Percentiles rank a stretch among this genome's conserved stretches.
These are phyloP conservation scores for Heliocidaris erythrogramma DNA, from an alignment of 35 echinoderm and acorn worm species.

Conservation along the genomic window DNA sequence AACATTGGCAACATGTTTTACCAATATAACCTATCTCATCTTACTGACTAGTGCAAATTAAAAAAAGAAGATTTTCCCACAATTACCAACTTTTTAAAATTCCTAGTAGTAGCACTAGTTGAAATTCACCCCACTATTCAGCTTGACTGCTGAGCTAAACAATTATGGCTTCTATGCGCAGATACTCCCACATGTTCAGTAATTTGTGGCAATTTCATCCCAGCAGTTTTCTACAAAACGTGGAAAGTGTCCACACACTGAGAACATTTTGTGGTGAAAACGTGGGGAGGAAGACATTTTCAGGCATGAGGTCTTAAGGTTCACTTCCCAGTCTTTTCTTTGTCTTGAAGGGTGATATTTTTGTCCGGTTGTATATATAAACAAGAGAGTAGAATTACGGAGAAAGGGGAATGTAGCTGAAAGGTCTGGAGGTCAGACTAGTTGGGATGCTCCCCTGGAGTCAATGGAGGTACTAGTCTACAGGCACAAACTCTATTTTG, in stretches of 20 bases:
- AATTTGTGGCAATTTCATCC: conserved; percentile 6
- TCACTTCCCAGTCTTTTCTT: not conserved
- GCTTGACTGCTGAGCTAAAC: not conserved
- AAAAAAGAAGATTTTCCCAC: not conserved
- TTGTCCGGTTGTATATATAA: not conserved
- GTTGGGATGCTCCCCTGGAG: not conserved
- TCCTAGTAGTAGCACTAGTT: not conserved
- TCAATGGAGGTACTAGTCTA: not conserved
- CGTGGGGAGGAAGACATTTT: not conserved
- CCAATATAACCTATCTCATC: too few relatives aligned
- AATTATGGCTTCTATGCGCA: not conserved
- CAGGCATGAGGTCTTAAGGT: not conserved
- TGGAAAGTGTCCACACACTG: not conserved
- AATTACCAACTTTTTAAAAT: not conserved
- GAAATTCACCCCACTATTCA: not conserved
- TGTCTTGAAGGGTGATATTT: not conserved
- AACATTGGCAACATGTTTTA: too few relatives aligned
- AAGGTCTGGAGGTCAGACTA: not conserved
- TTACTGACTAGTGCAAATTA: too few relatives aligned
- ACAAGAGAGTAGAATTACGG: not conserved
- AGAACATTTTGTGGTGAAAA: not conserved
- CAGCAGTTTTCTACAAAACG: not conserved
- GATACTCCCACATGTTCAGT: not conserved
- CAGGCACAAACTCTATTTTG: not conserved
- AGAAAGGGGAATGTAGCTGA: not conserved